Conservation (phyloP, 2,797 vertebrate species). For the Microctenopoma lineatum region DNA sequence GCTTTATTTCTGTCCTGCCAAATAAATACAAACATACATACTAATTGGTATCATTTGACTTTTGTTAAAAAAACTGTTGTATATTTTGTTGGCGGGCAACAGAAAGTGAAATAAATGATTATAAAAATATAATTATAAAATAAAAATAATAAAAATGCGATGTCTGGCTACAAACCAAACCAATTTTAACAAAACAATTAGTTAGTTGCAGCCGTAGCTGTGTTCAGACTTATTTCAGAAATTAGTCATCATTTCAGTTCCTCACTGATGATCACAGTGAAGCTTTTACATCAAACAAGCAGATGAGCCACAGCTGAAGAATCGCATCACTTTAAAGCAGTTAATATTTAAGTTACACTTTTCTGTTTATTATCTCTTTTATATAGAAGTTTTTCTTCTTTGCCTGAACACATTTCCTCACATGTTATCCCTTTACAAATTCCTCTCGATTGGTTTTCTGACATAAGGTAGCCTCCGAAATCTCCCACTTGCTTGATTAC, state of each 20-base stretch:
- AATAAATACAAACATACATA: not conserved
- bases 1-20: not conserved
- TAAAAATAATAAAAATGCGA: not conserved
- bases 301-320: too few relatives aligned
- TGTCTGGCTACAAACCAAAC: constrained; percentile 4
- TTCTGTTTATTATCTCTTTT: not conserved
- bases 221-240: too few relatives aligned
- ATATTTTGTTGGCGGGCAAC: too few relatives aligned
- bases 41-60: not conserved
- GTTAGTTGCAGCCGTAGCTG: too few relatives aligned
- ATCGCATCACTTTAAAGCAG: too few relatives aligned
- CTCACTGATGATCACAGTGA: too few relatives aligned
- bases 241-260: too few relatives aligned
- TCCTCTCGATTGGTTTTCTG: constrained; percentile 33
- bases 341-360: too few relatives aligned
- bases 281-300: too few relatives aligned
- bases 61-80: not conserved
- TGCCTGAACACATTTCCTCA: not conserved
- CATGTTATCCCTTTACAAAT: constrained; percentile 7
- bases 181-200: not conserved
- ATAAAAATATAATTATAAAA: too few relatives aligned
- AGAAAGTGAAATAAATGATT: not conserved
- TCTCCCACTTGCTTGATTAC: constrained; percentile 62
- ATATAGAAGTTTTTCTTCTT: not conserved
- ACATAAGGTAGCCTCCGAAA: constrained; percentile 63